Base-by-base conservation (phyloP, 2,888 invertebrate species). In the Hyppa rectilinea region DNA sequence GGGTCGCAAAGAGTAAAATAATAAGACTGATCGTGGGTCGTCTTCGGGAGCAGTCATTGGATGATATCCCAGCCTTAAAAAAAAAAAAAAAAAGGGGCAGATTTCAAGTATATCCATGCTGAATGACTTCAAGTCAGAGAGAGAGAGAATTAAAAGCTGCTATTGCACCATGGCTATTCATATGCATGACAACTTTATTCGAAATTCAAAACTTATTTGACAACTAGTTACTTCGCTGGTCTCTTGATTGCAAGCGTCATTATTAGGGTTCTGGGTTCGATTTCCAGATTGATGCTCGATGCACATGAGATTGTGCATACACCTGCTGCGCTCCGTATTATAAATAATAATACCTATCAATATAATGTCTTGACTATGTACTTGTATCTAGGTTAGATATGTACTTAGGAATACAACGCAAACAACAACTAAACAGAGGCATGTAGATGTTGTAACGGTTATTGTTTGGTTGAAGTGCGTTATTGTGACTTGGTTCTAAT, bases 381-480 rank as follows among this genome's bases (percentile, higher is more conserved):
- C n/a, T n/a, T n/a, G n/a, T 7, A 1, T n/a, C 12, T 43, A 43
- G 17, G n/a, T 3, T 29, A 38, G 56, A 4, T 38, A 56, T 0
- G 17, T 36, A 17, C 4, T 23, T 36, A 38, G 36, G 20, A 56
- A 38, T 58, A 38, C 38, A 36, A 31, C 29, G 23, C 40, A 52
- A 71, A 71, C 17, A 26, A 23, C 1, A n/a, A 14, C 23, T 6
- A 43, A 55, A 56, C 53, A n/a, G 2, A 36, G n/a, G 7, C 36
- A 17, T 34, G 20, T 3, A 34, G 14, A 36, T 17, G 23, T 31
- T 17, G 23, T 31, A 40, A 50, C 49, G n/a, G 40, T 40, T 49
- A 43, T 69, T 68, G 36, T 71, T 71, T 23, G 23, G 10, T 43
- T 26, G 40, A 40, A 52, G 7, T 12, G 1, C 12, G 52, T 7